Conservation (phyloP, 2,113 vertebrate genomes). For the Oostethus manadensis region DNA sequence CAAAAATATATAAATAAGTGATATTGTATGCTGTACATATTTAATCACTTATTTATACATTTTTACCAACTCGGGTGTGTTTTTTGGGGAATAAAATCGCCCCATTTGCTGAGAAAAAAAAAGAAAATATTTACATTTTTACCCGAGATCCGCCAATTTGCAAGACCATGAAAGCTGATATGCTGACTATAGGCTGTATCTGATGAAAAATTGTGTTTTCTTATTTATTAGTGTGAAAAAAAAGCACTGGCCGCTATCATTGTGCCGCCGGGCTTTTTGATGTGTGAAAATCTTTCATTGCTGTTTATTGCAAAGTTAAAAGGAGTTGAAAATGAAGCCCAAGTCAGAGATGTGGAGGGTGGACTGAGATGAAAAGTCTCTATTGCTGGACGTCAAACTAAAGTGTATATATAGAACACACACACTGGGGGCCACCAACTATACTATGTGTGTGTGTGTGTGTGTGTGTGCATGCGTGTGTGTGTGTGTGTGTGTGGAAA, state of each 20-base stretch:
- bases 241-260: background rate
- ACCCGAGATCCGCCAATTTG: no score
- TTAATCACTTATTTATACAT: no score
- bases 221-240: background rate
- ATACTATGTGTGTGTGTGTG: constrained; percentile 60
- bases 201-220: background rate
- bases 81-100: no score
- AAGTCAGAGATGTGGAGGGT: constrained; percentile 51
- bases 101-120: no score
- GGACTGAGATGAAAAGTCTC: constrained; percentile 64
- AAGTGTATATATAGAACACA: constrained; percentile 83
- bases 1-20: no score
- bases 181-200: background rate
- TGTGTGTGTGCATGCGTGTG: constrained; percentile 35
- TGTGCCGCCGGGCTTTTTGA: constrained; percentile 17
- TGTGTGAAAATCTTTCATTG: constrained; percentile 21
- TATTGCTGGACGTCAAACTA: constrained; percentile 88
- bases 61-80: no score
- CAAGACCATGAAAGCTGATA: no score
- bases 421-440: constrained; percentile 76
- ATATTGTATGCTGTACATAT: no score
- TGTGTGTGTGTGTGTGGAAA: constrained; percentile 82
- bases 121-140: no score
- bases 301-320: constrained; percentile 57
- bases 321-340: constrained; percentile 45